Conservation (phyloP, 2,113 vertebrate species). For the Trematocara zebra region DNA sequence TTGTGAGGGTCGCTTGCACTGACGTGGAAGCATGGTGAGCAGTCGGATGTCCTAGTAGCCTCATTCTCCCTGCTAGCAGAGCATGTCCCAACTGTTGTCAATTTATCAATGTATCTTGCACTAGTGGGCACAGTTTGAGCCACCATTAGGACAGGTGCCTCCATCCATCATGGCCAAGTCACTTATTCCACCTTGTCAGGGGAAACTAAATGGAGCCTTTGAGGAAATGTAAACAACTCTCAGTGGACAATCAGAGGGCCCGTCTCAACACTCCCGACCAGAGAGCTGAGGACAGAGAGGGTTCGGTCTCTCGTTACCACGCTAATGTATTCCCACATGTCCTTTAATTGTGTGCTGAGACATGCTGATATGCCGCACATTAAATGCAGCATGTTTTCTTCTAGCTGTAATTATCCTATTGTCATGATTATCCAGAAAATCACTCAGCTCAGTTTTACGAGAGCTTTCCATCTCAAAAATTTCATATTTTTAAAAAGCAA, state of each 20-base stretch:
- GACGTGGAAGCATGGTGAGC: conserved; percentile 59
- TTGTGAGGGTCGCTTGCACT: conserved; percentile 75
- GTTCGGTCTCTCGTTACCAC: conserved; percentile 72
- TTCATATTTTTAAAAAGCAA: background rate
- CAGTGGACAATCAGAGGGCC: conserved; percentile 91
- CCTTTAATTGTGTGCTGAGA: background rate
- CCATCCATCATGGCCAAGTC: conserved; percentile 98
- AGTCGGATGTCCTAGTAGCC: conserved; percentile 84
- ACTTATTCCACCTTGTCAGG: conserved; percentile 98
- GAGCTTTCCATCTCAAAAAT: background rate
- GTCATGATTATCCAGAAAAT: background rate
- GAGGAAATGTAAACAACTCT: conserved; percentile 99
- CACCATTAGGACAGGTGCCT: conserved; percentile 99
- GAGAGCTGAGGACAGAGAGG: conserved; percentile 74
- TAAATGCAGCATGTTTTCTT: background rate
- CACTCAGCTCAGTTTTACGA: background rate
- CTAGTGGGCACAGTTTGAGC: conserved; percentile 99
- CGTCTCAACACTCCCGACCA: conserved; percentile 80
- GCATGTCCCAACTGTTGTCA: conserved; percentile 99
- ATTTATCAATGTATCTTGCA: conserved; percentile 99
- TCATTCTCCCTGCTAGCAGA: conserved; percentile 93
- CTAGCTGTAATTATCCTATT: background rate
- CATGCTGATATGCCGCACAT: background rate
- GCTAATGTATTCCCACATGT: conserved; percentile 35
- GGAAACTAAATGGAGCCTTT: conserved; percentile 97